Conservation (phyloP, 2,888 invertebrate genomes). For the Sipha maydis region DNA sequence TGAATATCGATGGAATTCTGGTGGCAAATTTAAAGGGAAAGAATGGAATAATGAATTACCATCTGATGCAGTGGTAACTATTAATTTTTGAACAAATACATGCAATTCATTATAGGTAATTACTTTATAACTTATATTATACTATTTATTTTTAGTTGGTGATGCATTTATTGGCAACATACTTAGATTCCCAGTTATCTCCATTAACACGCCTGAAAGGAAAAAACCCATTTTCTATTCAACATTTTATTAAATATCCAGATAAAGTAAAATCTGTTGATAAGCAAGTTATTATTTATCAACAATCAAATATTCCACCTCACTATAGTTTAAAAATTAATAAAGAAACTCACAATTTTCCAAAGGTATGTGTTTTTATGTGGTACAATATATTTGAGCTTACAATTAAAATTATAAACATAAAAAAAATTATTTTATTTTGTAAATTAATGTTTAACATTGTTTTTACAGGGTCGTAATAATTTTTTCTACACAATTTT, state of each 20-base stretch:
- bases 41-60: constrained; percentile 86
- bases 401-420: not conserved
- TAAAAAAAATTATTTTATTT: constrained; percentile 17
- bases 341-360: constrained; percentile 76
- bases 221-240: constrained; percentile 74
- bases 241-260: constrained; percentile 69
- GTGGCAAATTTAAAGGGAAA: constrained; percentile 77
- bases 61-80: constrained; percentile 82
- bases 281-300: constrained; percentile 73
- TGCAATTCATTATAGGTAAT: not conserved
- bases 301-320: constrained; percentile 75
- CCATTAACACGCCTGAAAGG: constrained; percentile 75
- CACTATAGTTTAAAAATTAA: constrained; percentile 77
- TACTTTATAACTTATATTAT: constrained; percentile 18
- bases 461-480: constrained; percentile 81
- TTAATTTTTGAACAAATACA: constrained; percentile 16
- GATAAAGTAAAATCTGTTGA: constrained; percentile 69
- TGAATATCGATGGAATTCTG: constrained; percentile 88
- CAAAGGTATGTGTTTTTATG: constrained; percentile 70
- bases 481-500: constrained; percentile 88
- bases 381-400: not conserved
- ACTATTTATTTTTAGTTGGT: constrained; percentile 73
- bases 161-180: constrained; percentile 85
- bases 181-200: constrained; percentile 83
- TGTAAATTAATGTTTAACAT: constrained; percentile 61